Base-by-base conservation (phyloP, 2,113 vertebrate genomes). In the Cyanoderma ruficeps region DNA sequence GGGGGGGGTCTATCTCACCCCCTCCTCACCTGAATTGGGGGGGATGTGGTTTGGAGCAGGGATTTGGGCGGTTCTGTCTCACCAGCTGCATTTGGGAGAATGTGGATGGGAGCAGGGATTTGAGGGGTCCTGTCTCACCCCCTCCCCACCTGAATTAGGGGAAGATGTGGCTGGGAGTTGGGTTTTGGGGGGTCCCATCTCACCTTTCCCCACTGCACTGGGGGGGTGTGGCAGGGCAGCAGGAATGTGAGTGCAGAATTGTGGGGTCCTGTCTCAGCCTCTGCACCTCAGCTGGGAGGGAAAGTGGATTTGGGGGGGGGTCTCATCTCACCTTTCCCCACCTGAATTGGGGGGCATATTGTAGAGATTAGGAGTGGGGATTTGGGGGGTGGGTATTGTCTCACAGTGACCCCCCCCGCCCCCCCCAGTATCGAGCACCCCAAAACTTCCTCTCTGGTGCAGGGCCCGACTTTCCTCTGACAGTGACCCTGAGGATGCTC, bases 401-500 rank as follows among this genome's bases (percentile, higher is more conserved):
- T 65, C 70, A 65, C 20, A 49, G 20, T 46, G 31, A 53, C 30
- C 35, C 39, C 41, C 31, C 17, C n/a, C n/a, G n/a, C n/a, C 37
- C 13, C 44, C 30, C 31, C 21, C 9, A 16, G 3, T 42, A 47
- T 47, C 0, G 2, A 55, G 61, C 44, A 75, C 50, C 56, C 68
- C 39, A 42, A 57, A 75, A 64, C 11, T 30, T 15, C 8, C 12
- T 7, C n/a, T 28, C n/a, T 0, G 19, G 2, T 22, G 8, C 57
- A 98, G 98, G 84, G 94, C 98, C 49, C 94, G 68, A 35, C 96
- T 96, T 31, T 96, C 97, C 49, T 98, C 98, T 6, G 98, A 99
- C 72, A 98, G 98, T 67, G 97, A 96, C 70, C 53, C 93, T 6
- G 98, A 99, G 83, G 98, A 98, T 14, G 97, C 97, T 52, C 97